Evolutionary conservation across 2,113 vertebrate species (phyloP).

Genomic region (Scomber japonicus): DNA sequence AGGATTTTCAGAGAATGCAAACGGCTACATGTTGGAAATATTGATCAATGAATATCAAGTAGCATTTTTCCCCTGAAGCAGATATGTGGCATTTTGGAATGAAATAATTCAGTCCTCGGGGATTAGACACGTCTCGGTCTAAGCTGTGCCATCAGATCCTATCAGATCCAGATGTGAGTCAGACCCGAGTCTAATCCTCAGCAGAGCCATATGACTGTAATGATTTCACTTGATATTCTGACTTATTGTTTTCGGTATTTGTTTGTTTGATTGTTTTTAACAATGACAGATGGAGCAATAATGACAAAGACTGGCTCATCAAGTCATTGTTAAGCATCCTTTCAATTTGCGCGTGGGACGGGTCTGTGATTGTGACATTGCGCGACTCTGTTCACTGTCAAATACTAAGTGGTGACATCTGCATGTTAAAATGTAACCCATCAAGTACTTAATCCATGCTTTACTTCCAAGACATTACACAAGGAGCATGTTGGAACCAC

Average conservation of each 20-base stretch:
- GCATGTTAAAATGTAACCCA: slow-evolving; percentile 7
- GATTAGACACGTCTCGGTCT: slow-evolving; percentile 81
- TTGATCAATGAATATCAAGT: slow-evolving; percentile 74
- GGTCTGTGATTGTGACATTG: slow-evolving; percentile 15
- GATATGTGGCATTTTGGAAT: slow-evolving; percentile 78
- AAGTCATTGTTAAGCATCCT: neutral
- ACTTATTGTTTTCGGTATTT: slow-evolving; percentile 33
- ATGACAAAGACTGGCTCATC: slow-evolving; percentile 16
- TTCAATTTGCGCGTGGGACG: neutral
- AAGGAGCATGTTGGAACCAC: slow-evolving; percentile 57
- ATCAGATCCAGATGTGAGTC: slow-evolving; percentile 80
- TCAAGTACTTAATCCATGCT: slow-evolving; percentile 3
- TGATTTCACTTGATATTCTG: slow-evolving; percentile 62
- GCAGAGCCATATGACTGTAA: slow-evolving; percentile 56
- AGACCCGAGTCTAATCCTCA: slow-evolving; percentile 61
- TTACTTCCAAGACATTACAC: slow-evolving; percentile 52
- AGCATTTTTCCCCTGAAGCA: slow-evolving; percentile 60
- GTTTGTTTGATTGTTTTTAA: slow-evolving; percentile 29
- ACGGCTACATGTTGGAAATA: slow-evolving; percentile 64
- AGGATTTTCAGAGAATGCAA: slow-evolving; percentile 62
- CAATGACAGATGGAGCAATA: neutral
- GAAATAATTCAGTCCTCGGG: slow-evolving; percentile 74
- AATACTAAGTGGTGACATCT: slow-evolving; percentile 29
- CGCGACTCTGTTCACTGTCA: slow-evolving; percentile 10
- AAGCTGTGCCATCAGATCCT: slow-evolving; percentile 78